Base-by-base conservation (phyloP, 2,888 invertebrate species). In the Lithodes maja region DNA sequence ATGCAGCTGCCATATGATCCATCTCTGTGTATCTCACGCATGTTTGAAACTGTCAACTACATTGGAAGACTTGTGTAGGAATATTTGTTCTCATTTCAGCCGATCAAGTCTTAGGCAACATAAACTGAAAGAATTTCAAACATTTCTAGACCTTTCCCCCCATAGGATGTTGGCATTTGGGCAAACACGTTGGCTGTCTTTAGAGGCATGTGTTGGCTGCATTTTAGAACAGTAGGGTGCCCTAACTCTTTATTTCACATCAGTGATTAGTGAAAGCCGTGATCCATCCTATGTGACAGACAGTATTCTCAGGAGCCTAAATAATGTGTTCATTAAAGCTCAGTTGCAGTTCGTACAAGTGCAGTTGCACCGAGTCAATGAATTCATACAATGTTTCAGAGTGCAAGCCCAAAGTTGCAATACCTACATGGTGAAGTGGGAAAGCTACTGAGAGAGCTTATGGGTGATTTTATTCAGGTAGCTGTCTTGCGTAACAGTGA, bases 1-100 rank as follows among this genome's bases (percentile, higher is more conserved):
- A 85, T 85, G 85, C 61, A 78, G 52, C 69, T 85, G 85, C 54
- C 78, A 85, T 68, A 85, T 85, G 78, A 85, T 85, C 49, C 85
- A 85, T 85, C 79, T 85, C 1, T 85, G 79, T 78, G 61, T 77
- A 54, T 85, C 68, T 68, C 68, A 78, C 54, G 85, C 78, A 79
- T 85, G 85, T 53, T 52, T 85, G 61, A 85, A 85, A 69, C 85
- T 85, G 1, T 85, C 85, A 78, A 85, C 68, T 61, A 52, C 79
- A 3, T 52, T 85, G 49, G 85, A 85, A 68, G 68, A 85, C 52
- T 69, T 85, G 49, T 85, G 85, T 68, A 55, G 85, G 79, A 79
- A 79, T 61, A 52, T 78, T 3, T 85, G 79, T 85, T 9, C 61
- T 78, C 61, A 78, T 85, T 85, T 85, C 78, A 78, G 85, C 52